These are phyloP conservation scores for Andinoacara biseriatus DNA, from an alignment of 2,113 vertebrate genomes.

Conservation along the genomic window DNA sequence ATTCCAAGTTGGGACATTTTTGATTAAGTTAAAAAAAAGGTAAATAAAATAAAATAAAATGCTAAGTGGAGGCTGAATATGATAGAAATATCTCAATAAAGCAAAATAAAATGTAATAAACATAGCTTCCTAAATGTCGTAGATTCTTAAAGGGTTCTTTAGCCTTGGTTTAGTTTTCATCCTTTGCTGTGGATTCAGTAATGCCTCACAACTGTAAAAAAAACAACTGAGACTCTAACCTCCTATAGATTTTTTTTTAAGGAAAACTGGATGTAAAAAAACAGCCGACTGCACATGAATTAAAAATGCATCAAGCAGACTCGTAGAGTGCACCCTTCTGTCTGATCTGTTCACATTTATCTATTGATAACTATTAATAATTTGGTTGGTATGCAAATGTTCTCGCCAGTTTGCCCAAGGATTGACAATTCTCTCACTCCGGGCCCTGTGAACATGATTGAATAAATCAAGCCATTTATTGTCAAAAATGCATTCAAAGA, in stretches of 20 bases:
- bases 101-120: no score
- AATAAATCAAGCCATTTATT: no score
- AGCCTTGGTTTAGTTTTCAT: background rate
- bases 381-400: background rate
- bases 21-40: no score
- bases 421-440: background rate
- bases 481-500: no score
- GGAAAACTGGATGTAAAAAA: background rate
- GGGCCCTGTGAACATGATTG: background rate
- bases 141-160: background rate
- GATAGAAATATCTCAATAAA: no score
- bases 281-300: background rate
- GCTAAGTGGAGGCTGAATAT: no score
- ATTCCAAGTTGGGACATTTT: no score
- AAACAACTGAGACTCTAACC: background rate
- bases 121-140: no score
- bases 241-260: background rate
- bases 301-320: constrained; percentile 1
- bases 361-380: background rate
- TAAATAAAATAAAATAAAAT: no score
- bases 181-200: background rate
- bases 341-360: background rate
- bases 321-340: background rate
- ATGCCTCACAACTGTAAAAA: background rate
- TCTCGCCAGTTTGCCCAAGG: background rate